Conservation (phyloP, 1,140 invertebrate species). For the Manduca sexta region DNA sequence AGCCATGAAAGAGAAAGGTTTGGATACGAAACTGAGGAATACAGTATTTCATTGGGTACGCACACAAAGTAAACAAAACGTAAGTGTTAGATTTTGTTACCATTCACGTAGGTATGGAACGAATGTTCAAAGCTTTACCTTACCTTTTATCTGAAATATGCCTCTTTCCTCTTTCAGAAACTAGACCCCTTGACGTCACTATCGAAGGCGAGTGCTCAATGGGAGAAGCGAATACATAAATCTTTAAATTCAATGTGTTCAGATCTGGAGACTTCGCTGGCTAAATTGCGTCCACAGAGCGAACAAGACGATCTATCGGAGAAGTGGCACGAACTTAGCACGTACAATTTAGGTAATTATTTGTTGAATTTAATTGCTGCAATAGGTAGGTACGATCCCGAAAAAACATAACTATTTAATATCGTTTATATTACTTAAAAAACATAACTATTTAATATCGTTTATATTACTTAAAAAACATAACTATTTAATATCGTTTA, state of each 20-base stretch:
- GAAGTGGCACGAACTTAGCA: conserved; percentile 95
- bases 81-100: conserved; percentile 25
- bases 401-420: too few species aligned
- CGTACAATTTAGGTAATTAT: conserved; percentile 84
- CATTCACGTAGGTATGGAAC: too few species aligned
- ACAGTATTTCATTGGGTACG: conserved; percentile 87
- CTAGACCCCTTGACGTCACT: conserved; percentile 78
- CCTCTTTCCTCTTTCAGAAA: conserved; percentile 44
- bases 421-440: too few species aligned
- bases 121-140: too few species aligned
- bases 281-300: conserved; percentile 81
- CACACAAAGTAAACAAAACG: conserved; percentile 72
- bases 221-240: conserved; percentile 95
- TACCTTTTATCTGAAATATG: too few species aligned
- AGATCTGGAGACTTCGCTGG: conserved; percentile 87
- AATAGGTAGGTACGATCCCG: neutral
- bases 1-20: conserved; percentile 81
- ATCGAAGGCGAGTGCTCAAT: conserved; percentile 88
- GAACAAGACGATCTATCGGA: conserved; percentile 88
- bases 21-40: conserved; percentile 87
- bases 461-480: too few species aligned
- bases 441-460: too few species aligned
- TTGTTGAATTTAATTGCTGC: neutral
- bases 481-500: too few species aligned
- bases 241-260: conserved; percentile 95